Evolutionary conservation across 2,888 invertebrate species (phyloP), one percentile per base, ranked within the genome.

Genomic region (Pollenia griseotomentosa): DNA sequence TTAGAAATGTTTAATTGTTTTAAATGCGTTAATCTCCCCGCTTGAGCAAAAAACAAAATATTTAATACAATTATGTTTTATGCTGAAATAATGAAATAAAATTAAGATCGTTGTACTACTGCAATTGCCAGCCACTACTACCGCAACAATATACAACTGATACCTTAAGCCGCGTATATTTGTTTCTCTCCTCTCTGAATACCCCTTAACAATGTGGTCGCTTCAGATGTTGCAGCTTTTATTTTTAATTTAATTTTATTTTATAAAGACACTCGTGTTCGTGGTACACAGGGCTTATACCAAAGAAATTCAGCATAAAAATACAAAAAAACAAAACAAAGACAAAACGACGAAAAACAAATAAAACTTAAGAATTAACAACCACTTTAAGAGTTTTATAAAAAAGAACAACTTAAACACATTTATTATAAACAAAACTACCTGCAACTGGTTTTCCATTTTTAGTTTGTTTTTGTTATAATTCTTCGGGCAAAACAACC

Each of bases 381-480:
- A 19, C 42, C 16, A 53, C 63, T 83, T 70, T 5, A 83, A 48
- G 19, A 61, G 42, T 53, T 51, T 51, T 16, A 33, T 19, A 19
- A 5, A 71, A 57, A 40, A 16, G 9, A 23, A 73, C 61, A 61
- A 63, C 57, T 57, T 59, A 79, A 80, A 75, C 23, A 75, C 23
- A 74, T 82, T 74, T 74, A 61, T 71, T 66, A 83, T 73, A 77
- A 78, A 90, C 61, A 75, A 82, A 83, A 90, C 91, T 92, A 92
- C 91, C 92, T 92, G 92, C 90, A 92, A 92, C 91, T 92, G 91
- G 91, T 92, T 92, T 90, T 91, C 90, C 86, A 89, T 85, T 87
- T 75, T 71, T 23, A 16, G 4, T 65, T 73, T 53, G 48, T 55
- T 61, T 44, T 57, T 48, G 42, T 61, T 70, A 16, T 2, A 65